phyloP scores from a whole-genome alignment of 2,113 vertebrate species.

The Mirounga angustirostris region DNA sequence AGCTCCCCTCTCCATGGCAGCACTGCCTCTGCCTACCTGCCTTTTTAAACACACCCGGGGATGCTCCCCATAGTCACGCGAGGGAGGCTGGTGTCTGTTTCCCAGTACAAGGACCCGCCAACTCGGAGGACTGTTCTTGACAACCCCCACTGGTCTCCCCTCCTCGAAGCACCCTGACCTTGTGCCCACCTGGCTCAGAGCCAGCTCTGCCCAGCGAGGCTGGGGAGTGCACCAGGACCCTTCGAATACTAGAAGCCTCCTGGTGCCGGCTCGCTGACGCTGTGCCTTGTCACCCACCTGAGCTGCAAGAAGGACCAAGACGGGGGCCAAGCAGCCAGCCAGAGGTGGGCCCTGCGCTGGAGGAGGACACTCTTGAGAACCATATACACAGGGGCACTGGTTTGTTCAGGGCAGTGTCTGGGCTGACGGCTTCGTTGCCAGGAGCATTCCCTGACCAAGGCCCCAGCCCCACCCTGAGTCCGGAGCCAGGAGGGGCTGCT shows the following conservation, averaged over 20 bases:
- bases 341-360: conserved; percentile 1
- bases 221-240: conserved; percentile 55
- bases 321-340: background rate
- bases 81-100: conserved; percentile 69
- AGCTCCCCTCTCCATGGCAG: background rate
- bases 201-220: conserved; percentile 66
- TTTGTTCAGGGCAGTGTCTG: background rate
- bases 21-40: conserved; percentile 69
- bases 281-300: conserved; percentile 85
- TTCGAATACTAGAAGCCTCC: conserved; percentile 61
- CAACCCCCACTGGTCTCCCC: conserved; percentile 39
- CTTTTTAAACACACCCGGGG: conserved; percentile 69
- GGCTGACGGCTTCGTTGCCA: background rate
- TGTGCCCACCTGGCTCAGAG: conserved; percentile 72
- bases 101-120: conserved; percentile 65
- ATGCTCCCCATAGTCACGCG: conserved; percentile 50
- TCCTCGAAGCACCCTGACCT: conserved; percentile 53
- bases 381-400: background rate
- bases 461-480: background rate
- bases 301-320: conserved; percentile 59
- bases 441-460: background rate
- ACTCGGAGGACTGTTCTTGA: conserved; percentile 73
- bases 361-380: background rate
- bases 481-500: background rate
- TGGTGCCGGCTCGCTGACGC: conserved; percentile 73